Conservation (phyloP, 2,113 vertebrate species). For the Dicaeum eximium region DNA sequence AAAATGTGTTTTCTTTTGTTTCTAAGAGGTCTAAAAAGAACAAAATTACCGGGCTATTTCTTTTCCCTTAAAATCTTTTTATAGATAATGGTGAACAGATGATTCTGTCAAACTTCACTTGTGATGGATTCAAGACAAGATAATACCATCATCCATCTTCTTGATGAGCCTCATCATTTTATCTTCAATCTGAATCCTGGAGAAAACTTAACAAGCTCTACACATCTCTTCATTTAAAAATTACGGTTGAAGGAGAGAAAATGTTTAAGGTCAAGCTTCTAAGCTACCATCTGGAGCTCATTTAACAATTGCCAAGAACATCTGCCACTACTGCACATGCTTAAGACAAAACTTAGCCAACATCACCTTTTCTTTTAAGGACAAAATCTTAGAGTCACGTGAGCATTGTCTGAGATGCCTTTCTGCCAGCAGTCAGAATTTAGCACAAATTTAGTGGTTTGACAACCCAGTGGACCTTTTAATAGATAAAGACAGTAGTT, state of each 20-base stretch:
- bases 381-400: not conserved
- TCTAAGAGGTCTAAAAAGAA: not conserved
- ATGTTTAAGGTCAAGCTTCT: constrained; percentile 55
- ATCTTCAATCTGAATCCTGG: constrained; percentile 12
- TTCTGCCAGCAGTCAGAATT: not conserved
- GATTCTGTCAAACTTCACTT: constrained; percentile 54
- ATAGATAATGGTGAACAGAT: constrained; percentile 49
- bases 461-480: not conserved
- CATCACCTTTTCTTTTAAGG: constrained; percentile 22
- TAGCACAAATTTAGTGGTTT: not conserved
- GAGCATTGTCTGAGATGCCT: not conserved
- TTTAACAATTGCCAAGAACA: constrained; percentile 55
- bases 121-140: constrained; percentile 15
- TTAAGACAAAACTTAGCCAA: constrained; percentile 4
- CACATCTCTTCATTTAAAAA: constrained; percentile 43
- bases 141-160: constrained; percentile 58
- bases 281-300: constrained; percentile 56
- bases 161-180: constrained; percentile 50
- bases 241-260: constrained; percentile 55
- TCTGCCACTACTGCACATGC: constrained; percentile 7
- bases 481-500: not conserved
- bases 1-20: not conserved
- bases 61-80: constrained; percentile 27
- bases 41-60: not conserved
- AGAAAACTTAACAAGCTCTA: constrained; percentile 35